These are phyloP conservation scores for Miichthys miiuy DNA, from an alignment of 2,797 vertebrate genomes.

Conservation along the genomic window DNA sequence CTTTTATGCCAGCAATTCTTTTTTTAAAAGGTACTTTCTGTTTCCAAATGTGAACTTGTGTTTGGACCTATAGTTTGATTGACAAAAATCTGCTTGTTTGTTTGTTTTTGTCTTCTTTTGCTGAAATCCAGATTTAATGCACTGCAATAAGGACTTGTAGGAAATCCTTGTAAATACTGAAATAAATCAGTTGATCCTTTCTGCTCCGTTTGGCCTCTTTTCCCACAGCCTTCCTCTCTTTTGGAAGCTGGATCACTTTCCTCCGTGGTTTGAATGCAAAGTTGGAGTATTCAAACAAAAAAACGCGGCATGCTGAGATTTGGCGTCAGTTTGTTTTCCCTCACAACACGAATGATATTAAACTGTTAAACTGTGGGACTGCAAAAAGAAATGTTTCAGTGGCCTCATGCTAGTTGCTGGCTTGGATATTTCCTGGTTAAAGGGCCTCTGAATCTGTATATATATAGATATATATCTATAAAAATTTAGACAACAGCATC, in stretches of 20 bases:
- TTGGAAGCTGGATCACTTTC: not conserved
- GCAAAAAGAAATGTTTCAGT: not conserved
- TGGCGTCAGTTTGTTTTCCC: not conserved
- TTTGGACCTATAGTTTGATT: constrained; percentile 47
- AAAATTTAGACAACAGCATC: not conserved
- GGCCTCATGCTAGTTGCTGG: not conserved
- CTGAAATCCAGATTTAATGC: constrained; percentile 61
- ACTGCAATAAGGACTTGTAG: constrained; percentile 81
- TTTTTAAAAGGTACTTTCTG: constrained; percentile 17
- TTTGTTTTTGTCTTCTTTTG: constrained; percentile 21
- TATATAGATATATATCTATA: not conserved
- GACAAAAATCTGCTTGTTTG: constrained; percentile 7
- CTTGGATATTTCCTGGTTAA: not conserved
- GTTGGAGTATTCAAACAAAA: constrained; percentile 14
- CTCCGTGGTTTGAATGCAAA: constrained; percentile 16
- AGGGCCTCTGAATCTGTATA: not conserved
- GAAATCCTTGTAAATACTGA: constrained; percentile 87
- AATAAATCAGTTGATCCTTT: constrained; percentile 74
- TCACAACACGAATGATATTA: not conserved
- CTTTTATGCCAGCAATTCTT: constrained; percentile 70
- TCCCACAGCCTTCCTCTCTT: constrained; percentile 10
- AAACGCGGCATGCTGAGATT: not conserved
- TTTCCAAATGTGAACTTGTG: constrained; percentile 19
- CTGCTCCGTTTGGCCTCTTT: constrained; percentile 45
- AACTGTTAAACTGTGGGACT: not conserved